Evolutionary conservation across 2,888 invertebrate genomes (phyloP).

Genomic region (Lingula anatina): DNA sequence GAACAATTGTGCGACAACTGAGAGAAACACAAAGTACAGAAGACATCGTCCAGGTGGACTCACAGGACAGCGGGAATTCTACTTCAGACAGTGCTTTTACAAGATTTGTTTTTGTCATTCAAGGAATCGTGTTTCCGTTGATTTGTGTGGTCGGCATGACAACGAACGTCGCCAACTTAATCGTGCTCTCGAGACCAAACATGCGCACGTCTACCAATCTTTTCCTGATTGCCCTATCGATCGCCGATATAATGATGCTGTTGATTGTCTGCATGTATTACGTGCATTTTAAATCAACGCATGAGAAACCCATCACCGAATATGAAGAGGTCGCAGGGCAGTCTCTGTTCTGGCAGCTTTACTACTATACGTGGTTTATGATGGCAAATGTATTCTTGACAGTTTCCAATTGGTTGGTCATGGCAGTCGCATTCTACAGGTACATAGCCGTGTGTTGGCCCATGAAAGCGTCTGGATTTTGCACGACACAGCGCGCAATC

Average conservation of each 20-base stretch:
- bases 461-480: not conserved
- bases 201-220: not conserved
- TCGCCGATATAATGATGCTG: not conserved
- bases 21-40: no score
- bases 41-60: no score
- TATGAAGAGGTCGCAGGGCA: not conserved
- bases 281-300: not conserved
- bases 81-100: no score
- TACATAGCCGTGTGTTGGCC: not conserved
- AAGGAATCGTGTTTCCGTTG: not conserved
- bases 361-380: not conserved
- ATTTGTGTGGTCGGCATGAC: not conserved
- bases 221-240: not conserved
- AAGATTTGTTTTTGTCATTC: not conserved
- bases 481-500: not conserved
- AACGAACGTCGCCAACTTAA: not conserved
- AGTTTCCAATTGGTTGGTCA: not conserved
- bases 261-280: not conserved
- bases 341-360: not conserved
- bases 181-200: not conserved
- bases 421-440: not conserved
- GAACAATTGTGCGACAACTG: no score
- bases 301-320: not conserved
- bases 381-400: not conserved
- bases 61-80: no score